These are phyloP conservation scores for Andricus curvator DNA, from an alignment of 2,888 invertebrate species.

Conservation along the genomic window DNA sequence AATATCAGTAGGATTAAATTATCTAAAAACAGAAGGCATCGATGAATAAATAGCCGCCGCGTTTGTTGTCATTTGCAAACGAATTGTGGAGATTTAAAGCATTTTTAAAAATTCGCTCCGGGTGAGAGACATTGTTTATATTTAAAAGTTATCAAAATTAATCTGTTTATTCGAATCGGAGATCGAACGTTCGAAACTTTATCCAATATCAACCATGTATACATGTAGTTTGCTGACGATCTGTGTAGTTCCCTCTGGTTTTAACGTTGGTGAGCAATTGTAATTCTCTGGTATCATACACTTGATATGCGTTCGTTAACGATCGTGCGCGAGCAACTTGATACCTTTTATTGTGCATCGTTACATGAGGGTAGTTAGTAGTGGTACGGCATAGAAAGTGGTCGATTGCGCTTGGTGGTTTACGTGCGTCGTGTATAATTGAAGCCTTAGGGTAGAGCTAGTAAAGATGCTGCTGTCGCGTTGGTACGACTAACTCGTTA, in stretches of 20 bases:
- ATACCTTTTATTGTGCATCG: slow-evolving; percentile 73
- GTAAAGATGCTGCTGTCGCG: slow-evolving; percentile 56
- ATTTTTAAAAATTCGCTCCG: neutral
- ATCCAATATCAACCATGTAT: slow-evolving; percentile 7
- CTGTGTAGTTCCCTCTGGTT: slow-evolving; percentile 39
- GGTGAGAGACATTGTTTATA: slow-evolving; percentile 5
- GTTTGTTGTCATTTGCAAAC: neutral
- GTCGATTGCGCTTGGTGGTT: slow-evolving; percentile 68
- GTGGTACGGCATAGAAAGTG: slow-evolving; percentile 65
- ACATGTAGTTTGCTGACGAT: slow-evolving; percentile 26
- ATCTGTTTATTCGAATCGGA: slow-evolving; percentile 20
- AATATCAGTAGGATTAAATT: slow-evolving; percentile 6
- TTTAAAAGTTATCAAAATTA: slow-evolving; percentile 31
- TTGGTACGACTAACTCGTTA: slow-evolving; percentile 47
- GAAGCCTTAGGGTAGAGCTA: slow-evolving; percentile 63
- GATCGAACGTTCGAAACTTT: slow-evolving; percentile 5
- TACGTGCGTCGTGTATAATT: slow-evolving; percentile 63
- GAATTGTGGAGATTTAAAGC: neutral
- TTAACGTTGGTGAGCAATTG: slow-evolving; percentile 46
- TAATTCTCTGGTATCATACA: slow-evolving; percentile 56
- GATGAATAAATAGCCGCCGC: neutral
- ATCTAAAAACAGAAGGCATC: neutral
- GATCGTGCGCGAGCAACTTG: slow-evolving; percentile 71
- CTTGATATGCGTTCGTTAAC: slow-evolving; percentile 67
- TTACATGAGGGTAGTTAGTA: slow-evolving; percentile 66